phyloP scores from a whole-genome alignment of 2,113 vertebrate genomes.

The Aix galericulata region DNA sequence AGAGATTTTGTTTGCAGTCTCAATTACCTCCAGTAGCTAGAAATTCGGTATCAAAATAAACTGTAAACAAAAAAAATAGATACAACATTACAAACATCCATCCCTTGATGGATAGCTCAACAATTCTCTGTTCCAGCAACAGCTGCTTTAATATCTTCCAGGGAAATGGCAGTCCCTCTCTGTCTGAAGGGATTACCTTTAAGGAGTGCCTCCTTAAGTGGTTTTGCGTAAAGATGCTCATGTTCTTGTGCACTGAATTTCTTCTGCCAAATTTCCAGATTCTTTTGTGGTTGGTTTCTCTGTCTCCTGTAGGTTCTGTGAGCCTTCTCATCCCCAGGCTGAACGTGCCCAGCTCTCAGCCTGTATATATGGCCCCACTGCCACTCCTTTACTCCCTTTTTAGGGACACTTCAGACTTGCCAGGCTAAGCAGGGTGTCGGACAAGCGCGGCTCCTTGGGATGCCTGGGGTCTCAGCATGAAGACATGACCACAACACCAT shows the following conservation, averaged over 20 bases:
- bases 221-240: constrained; percentile 12
- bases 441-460: background rate
- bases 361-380: background rate
- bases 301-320: background rate
- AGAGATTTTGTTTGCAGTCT: constrained; percentile 54
- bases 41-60: constrained; percentile 26
- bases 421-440: accelerated
- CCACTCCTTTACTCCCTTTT: background rate
- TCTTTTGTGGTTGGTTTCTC: background rate
- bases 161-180: constrained; percentile 27
- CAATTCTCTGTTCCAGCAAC: constrained; percentile 26
- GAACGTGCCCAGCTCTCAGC: background rate
- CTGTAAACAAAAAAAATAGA: background rate
- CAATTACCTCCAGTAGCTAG: constrained; percentile 38
- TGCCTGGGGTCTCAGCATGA: accelerated
- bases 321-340: background rate
- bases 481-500: background rate
- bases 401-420: background rate
- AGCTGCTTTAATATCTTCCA: constrained; percentile 51
- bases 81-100: background rate
- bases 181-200: constrained; percentile 43
- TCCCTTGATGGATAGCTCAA: background rate
- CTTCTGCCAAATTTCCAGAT: background rate
- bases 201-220: background rate
- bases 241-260: background rate